Base-by-base conservation (phyloP, 1,140 invertebrate genomes). In the Megalonaias nervosa region DNA sequence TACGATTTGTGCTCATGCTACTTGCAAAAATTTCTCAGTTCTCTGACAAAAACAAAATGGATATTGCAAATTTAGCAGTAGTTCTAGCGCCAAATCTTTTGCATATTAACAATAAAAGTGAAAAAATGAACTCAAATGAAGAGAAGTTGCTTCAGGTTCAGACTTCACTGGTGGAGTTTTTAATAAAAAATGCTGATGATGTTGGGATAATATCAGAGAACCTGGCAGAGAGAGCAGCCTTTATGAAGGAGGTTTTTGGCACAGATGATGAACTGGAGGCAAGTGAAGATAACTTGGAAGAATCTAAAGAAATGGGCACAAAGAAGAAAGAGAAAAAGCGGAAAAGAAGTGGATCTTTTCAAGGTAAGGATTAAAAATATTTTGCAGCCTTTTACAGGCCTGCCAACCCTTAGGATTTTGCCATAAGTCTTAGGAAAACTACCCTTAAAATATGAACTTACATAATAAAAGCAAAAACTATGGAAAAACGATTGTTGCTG, bases 41-140 rank as follows among this genome's bases (percentile, higher is more conserved):
- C 82, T 92, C 92, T 61, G 92, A 93, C n/a, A 91, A 92, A 55
- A 97, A 97, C 87, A 94, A 94, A 90, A 97, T 97, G 96, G 93
- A 94, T 83, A 90, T 93, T 65, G 93, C 93, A 65, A 97, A 97
- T 89, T 90, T 97, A 60, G 94, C 96, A 1, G 94, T 96, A 81
- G 94, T 96, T 19, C 90, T 97, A 86, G 94, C 95, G 6, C 96
- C 96, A 17, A 96, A 95, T 87, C 91, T 97, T 65, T 95, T 97
- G 94, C 95, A 95, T n/a, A 86, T 95, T 14, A 87, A 85, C 71
- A 88, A 78, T 48, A 88, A 92, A 92, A 88, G 92, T 92, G 93
- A 71, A 92, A 93, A 85, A 89, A 93, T 78, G 92, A 88, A 86
- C 80, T 81, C 82, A 12, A 70, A 80, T 58, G 87, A 86, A 75